phyloP scores from a whole-genome alignment of 2,113 vertebrate genomes.

The Cochlearius cochlearius region DNA sequence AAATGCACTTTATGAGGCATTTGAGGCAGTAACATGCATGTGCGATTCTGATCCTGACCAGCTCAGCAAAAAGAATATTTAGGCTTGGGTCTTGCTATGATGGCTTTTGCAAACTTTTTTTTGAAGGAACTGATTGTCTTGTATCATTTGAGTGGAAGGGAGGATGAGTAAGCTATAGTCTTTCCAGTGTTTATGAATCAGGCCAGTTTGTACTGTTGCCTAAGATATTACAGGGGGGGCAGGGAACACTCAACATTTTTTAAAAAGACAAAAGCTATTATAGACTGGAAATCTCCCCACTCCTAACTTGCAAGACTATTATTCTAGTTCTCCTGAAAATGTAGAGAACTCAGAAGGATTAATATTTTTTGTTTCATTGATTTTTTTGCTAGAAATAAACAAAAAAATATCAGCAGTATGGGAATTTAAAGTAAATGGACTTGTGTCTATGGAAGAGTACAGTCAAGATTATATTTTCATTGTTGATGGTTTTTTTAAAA shows the following conservation, averaged over 20 bases:
- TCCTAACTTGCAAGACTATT: neutral
- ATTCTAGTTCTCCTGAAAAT: neutral
- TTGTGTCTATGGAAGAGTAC: neutral
- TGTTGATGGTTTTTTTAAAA: neutral
- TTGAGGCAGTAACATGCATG: neutral
- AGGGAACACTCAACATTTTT: neutral
- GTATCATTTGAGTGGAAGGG: neutral
- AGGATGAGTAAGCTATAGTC: neutral
- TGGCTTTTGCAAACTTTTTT: neutral
- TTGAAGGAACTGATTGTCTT: neutral
- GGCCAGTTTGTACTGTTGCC: neutral
- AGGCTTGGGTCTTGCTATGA: neutral
- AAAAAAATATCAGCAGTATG: neutral
- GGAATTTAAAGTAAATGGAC: neutral
- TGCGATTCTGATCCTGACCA: fast-evolving
- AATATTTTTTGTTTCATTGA: neutral
- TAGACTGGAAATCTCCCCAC: neutral
- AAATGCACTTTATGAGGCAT: neutral
- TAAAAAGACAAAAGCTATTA: neutral
- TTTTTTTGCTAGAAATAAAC: neutral
- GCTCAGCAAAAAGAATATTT: neutral
- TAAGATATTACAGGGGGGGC: neutral
- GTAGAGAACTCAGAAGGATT: neutral
- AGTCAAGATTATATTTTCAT: neutral
- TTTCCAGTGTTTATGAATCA: neutral